Conservation (phyloP, 2,797 vertebrate species). For the Fistularia tabacaria region DNA sequence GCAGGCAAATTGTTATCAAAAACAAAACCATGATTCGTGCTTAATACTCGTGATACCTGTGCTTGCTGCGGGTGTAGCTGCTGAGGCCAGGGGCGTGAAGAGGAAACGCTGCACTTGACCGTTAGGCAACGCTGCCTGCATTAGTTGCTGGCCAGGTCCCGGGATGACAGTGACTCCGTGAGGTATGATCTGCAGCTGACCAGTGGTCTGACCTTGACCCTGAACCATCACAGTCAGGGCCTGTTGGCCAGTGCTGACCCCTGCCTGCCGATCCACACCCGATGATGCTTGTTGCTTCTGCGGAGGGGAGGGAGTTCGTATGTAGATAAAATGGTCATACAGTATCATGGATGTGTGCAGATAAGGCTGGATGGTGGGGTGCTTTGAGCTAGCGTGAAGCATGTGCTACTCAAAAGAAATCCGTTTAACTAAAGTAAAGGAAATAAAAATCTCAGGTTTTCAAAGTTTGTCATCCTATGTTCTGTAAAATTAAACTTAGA, state of each 20-base stretch:
- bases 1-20: background rate
- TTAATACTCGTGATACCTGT: slow-evolving; percentile 69
- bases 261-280: slow-evolving; percentile 62
- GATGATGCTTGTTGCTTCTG: slow-evolving; percentile 71
- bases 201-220: slow-evolving; percentile 94
- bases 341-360: too few relatives aligned
- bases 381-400: too few relatives aligned
- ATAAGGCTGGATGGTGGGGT: too few relatives aligned
- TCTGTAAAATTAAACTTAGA: too few relatives aligned
- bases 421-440: too few relatives aligned
- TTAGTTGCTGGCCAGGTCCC: slow-evolving; percentile 93
- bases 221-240: slow-evolving; percentile 95
- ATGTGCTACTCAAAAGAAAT: too few relatives aligned
- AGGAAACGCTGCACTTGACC: slow-evolving; percentile 95
- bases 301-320: background rate
- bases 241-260: slow-evolving; percentile 65
- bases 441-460: too few relatives aligned
- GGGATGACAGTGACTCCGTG: slow-evolving; percentile 93
- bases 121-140: slow-evolving; percentile 95
- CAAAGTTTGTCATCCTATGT: too few relatives aligned
- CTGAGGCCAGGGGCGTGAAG: slow-evolving; percentile 85
- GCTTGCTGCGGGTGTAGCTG: slow-evolving; percentile 74
- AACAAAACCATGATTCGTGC: background rate
- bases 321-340: background rate
- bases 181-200: slow-evolving; percentile 94